These are phyloP conservation scores for Odontothrips loti DNA, from an alignment of 2,888 invertebrate genomes.

Conservation along the genomic window DNA sequence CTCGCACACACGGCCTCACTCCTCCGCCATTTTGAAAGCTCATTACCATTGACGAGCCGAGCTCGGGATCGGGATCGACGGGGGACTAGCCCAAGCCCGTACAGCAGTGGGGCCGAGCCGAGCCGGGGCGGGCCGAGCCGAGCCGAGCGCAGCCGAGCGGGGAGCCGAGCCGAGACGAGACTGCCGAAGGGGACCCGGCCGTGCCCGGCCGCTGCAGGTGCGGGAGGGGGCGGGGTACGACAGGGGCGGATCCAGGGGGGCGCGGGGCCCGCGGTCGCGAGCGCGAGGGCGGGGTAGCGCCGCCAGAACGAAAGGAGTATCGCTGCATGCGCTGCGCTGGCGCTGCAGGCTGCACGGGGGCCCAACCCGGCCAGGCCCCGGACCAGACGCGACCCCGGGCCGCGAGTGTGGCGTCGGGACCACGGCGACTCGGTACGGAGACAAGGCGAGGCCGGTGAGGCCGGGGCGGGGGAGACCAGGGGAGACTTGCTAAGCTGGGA, in stretches of 20 bases:
- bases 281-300: neutral
- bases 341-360: neutral
- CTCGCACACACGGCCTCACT: conserved; percentile 40
- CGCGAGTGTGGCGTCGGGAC: no score
- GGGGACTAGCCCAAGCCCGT: neutral
- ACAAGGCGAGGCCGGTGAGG: no score
- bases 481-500: no score
- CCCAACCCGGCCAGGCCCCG: neutral
- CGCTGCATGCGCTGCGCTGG: neutral
- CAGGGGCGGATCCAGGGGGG: neutral
- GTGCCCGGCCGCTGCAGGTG: neutral
- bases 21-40: conserved; percentile 26
- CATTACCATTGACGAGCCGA: conserved; percentile 7
- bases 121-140: neutral
- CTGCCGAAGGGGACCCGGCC: neutral
- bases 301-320: neutral
- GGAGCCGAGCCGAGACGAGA: no score
- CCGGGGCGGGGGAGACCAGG: no score
- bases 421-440: no score
- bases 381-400: neutral
- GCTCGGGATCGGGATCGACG: neutral
- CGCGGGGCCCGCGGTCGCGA: neutral
- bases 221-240: neutral
- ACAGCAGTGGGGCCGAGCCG: neutral
- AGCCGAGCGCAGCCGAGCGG: neutral